Evolutionary conservation across 2,113 vertebrate genomes (phyloP), one percentile per base, ranked within the genome.

Genomic region (Gymnorhina tibicen): DNA sequence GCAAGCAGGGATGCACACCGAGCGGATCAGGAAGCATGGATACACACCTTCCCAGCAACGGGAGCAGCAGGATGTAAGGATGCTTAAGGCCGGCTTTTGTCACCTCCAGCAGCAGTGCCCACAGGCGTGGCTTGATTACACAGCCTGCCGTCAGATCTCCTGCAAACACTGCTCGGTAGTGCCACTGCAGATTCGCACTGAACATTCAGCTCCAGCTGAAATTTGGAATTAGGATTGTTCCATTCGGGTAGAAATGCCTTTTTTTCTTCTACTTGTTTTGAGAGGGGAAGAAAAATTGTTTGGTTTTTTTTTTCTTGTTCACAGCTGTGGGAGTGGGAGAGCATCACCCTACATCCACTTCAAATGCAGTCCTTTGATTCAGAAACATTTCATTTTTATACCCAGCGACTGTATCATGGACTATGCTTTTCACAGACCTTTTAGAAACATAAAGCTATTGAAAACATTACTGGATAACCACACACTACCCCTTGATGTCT

Each of bases 31-130:
- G 53, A 41, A 46, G 41, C 55, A 24, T 1, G 46, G 77, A 30
- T 1, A 9, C 50, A 37, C 56, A 39, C 15, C 50, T 62, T 56
- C 46, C 55, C 2, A 1, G 58, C 53, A 42, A 60, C 0, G 1
- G 41, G 9, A 70, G 56, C 20, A 11, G 62, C 42, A 44, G 19
- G 85, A 35, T 11, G 50, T 22, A 21, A 83, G n/a, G 85, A 56
- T 46, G 59, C 63, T 86, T 53, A 32, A 93, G 28, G 37, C n/a
- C 1, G 15, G 42, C 37, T 93, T 78, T 73, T 82, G 55, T 69
- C 72, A 66, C 58, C 91, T 68, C 46, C 67, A 69, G 75, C 46
- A 44, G 60, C 6, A 14, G 78, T 28, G 55, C 32, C 78, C 78
- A 16, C 9, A 11, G 91, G 67, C 26, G 55, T 2, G 32, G 49